These are phyloP conservation scores for Drosophila suzukii DNA, from an alignment of 1,140 invertebrate genomes.

Conservation along the genomic window DNA sequence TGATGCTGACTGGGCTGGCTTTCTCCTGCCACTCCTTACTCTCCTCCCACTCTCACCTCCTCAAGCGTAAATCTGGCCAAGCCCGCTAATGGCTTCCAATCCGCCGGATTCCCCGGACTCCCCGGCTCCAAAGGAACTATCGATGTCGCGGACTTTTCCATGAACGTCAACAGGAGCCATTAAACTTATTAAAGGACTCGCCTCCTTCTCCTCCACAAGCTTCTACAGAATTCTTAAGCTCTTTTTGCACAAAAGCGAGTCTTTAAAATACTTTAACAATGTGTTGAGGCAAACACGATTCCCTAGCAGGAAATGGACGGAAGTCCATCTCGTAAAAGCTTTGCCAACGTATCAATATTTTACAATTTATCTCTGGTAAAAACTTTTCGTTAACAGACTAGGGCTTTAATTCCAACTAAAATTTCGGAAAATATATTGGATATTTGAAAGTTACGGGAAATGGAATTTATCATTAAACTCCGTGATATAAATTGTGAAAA, in stretches of 20 bases:
- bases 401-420: not conserved
- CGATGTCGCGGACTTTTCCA: slow-evolving; percentile 39
- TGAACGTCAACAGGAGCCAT: slow-evolving; percentile 68
- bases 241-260: not conserved
- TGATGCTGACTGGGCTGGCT: slow-evolving; percentile 13
- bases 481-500: not conserved
- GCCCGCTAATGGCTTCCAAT: slow-evolving; percentile 40
- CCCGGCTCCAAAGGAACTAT: slow-evolving; percentile 34
- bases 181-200: slow-evolving; percentile 50
- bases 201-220: not conserved
- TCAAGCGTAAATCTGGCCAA: slow-evolving; percentile 32
- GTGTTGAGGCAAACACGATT: slow-evolving; percentile 7
- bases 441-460: not conserved
- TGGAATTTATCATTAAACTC: not conserved
- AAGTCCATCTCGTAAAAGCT: slow-evolving; percentile 13
- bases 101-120: slow-evolving; percentile 5
- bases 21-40: not conserved
- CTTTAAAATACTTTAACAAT: slow-evolving; percentile 18
- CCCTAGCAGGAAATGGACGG: slow-evolving; percentile 1
- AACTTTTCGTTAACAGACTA: not conserved
- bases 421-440: not conserved
- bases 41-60: not conserved
- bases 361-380: slow-evolving; percentile 4
- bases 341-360: slow-evolving; percentile 17
- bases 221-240: slow-evolving; percentile 19